Base-by-base conservation (phyloP, 92 coral and sea anemone species). In the Pocillopora meandrina region DNA sequence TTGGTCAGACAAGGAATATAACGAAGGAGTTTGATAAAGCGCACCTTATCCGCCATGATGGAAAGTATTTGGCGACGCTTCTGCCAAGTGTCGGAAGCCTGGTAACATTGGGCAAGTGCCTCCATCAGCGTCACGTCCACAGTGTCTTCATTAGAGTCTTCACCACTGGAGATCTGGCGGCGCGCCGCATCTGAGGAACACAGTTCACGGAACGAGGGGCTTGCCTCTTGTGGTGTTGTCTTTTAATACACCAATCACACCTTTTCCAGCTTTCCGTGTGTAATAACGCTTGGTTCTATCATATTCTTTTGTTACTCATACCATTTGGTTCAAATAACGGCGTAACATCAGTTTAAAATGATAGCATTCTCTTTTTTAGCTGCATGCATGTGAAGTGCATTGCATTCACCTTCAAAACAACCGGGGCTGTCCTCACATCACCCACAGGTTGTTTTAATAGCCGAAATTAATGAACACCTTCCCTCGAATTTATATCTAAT, bases 61-160 rank as follows among this genome's bases (percentile, higher is more conserved):
- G 26, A 26, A 26, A 26, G 26, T 26, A 26, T 79, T 66, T 90
- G 91, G 77, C 90, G 93, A 20, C 93, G 95, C 61, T 85, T 80
- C 88, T 87, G 92, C 95, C 93, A 90, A 82, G 67, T 14, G 66
- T 77, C 83, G 79, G 92, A 88, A 76, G 77, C 92, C 23, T 77
- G 80, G 52, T 92, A 92, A 81, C 95, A 92, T 73, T 92, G 91
- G 69, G 85, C 74, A 84, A 89, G 93, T 79, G 95, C 90, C 86
- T 82, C 78, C 91, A 90, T 80, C 76, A 92, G 85, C 80, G 93
- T 90, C 60, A 60, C 82, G 34, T 87, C 91, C 19, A 90, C 83
- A 49, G 82, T 66, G 18, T 79, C 88, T 42, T 73, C 90, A 12
- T 57, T 87, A 57, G 76, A 75, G 19, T 81, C 82, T 19, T 84